Evolutionary conservation across 2,797 vertebrate genomes (phyloP), one percentile per base, ranked within the genome.

Genomic region (Chrosomus eos): DNA sequence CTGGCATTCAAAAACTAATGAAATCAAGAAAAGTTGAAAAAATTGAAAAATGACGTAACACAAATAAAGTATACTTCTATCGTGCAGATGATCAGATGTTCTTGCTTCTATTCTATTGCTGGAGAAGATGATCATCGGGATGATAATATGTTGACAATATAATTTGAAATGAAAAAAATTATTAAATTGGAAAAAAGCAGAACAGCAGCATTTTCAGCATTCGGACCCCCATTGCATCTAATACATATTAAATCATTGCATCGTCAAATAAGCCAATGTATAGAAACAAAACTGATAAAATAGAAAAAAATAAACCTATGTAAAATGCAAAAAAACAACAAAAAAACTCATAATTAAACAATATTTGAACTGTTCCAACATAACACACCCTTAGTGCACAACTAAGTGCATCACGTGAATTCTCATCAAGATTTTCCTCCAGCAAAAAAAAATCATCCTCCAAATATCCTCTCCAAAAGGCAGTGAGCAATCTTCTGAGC

Each of bases 381-480:
- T 55, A 48, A 55, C 82, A 83, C 73, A 83, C 82, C 82, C 62
- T 58, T 38, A 75, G 45, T 28, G 13, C 36, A 67, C 16, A 31
- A 8, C 3, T 67, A 77, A 60, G 31, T 58, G n/a, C 43, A 51
- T 72, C 64, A 31, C 45, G 43, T n/a, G 26, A 75, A 64, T 31
- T 36, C n/a, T 48, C 23, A 1, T 66, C 11, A 64, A 64, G 74
- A 70, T n/a, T 43, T 48, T 83, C 48, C 45, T 55, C 66, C 23
- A 23, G 36, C 45, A 53, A 40, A 51, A 55, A 48, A 23, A 43
- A 36, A 36, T 78, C 75, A 60, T 84, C 82, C 66, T 78, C 75
- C 82, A 58, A 71, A 77, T 36, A 84, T 84, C 64, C 38, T 78
- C 38, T 84, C 51, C 74, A 71, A 58, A 70, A 33, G 7, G 38